Percentiles rank a stretch among this genome's conserved stretches.
These are phyloP conservation scores for Corythaixoides concolor DNA, from an alignment of 2,113 vertebrate species.

Conservation along the genomic window DNA sequence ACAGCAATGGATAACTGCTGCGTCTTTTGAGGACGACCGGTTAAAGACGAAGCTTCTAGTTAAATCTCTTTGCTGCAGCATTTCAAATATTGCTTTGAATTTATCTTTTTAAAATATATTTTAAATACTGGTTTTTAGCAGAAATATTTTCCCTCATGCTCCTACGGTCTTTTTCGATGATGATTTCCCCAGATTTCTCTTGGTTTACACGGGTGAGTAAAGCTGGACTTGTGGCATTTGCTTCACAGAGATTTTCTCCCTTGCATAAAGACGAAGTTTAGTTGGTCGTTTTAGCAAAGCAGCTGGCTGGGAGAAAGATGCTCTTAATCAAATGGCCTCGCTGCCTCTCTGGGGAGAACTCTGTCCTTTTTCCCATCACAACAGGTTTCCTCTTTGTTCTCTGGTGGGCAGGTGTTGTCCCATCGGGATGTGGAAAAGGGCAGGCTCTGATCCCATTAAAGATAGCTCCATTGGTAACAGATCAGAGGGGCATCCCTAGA, in stretches of 20 bases:
- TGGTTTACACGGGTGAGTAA: not conserved
- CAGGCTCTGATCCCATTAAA: slow-evolving; percentile 51
- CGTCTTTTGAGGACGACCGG: not conserved
- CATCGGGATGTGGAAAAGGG: slow-evolving; percentile 56
- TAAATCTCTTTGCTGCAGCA: not conserved
- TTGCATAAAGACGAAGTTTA: slow-evolving; percentile 20
- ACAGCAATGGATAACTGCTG: not conserved
- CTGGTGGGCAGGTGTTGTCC: slow-evolving; percentile 50
- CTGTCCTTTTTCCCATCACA: slow-evolving; percentile 36
- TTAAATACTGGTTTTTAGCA: not conserved
- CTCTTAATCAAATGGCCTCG: not conserved
- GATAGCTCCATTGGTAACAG: slow-evolving; percentile 14
- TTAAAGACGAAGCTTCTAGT: not conserved
- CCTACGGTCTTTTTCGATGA: not conserved
- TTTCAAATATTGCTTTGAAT: not conserved
- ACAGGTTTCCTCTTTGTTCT: slow-evolving; percentile 60
- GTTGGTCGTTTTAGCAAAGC: not conserved
- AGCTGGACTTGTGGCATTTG: not conserved
- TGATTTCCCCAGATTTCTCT: not conserved
- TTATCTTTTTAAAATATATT: not conserved
- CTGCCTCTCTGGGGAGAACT: slow-evolving; percentile 18
- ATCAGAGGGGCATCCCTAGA: slow-evolving; percentile 47
- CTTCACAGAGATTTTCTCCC: not conserved
- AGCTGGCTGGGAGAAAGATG: slow-evolving; percentile 34
- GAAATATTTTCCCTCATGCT: not conserved